Percentiles rank a stretch among this genome's conserved stretches.
Evolutionary conservation across 2,888 invertebrate genomes (phyloP).

Genomic region (Esperia sulphurella): DNA sequence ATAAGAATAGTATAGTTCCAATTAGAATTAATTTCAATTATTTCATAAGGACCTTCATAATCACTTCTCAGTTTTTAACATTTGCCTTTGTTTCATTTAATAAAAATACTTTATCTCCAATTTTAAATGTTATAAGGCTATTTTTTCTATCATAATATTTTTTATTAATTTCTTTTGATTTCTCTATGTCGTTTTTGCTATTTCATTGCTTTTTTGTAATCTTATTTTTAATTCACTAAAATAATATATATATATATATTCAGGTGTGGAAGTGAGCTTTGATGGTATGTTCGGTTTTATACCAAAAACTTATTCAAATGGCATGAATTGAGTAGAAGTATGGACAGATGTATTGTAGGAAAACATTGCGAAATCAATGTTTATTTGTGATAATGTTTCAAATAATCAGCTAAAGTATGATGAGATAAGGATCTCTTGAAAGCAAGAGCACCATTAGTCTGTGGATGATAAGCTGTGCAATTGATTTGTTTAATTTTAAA

Average conservation of each 20-base stretch:
- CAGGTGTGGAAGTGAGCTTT: slow-evolving; percentile 25
- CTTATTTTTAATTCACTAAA: background rate
- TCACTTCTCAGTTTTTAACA: background rate
- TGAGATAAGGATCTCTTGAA: too few relatives aligned
- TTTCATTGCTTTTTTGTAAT: background rate
- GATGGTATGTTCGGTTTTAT: slow-evolving; percentile 23
- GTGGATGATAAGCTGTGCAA: slow-evolving; percentile 30
- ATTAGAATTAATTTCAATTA: background rate
- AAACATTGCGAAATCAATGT: slow-evolving; percentile 25
- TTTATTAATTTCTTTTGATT: background rate
- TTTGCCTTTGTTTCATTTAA: slow-evolving; percentile 1
- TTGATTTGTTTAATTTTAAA: slow-evolving; percentile 31
- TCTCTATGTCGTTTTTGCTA: background rate
- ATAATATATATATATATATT: slow-evolving; percentile 18
- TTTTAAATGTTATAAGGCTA: background rate
- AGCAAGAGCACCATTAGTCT: slow-evolving; percentile 33
- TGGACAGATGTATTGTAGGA: slow-evolving; percentile 33
- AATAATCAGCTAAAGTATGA: slow-evolving; percentile 35
- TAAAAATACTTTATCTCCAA: slow-evolving; percentile 3
- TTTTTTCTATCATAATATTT: slow-evolving; percentile 9
- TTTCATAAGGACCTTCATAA: slow-evolving; percentile 1
- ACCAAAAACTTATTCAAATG: slow-evolving; percentile 30
- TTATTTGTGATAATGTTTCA: slow-evolving; percentile 34
- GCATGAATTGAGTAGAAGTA: slow-evolving; percentile 31
- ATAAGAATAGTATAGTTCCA: background rate